A percentile compares a stretch with the other conserved stretches of the same genome.
Conservation (phyloP, 1,140 invertebrate genomes). For the Drosophila varians region DNA sequence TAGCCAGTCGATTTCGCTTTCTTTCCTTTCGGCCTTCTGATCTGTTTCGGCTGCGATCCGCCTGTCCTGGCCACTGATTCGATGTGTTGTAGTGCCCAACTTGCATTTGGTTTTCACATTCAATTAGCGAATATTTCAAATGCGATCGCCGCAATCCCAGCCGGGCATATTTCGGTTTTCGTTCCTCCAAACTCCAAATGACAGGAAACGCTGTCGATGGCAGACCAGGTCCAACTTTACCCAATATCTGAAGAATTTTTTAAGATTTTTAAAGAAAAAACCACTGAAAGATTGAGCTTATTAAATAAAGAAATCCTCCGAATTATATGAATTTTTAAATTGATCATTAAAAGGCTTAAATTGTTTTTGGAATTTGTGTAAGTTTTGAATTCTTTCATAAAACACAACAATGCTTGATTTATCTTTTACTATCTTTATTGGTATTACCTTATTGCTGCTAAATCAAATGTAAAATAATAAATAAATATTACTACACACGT, state of each 20-base stretch:
- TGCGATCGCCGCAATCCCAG: constrained; percentile 48
- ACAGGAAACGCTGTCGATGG: constrained; percentile 61
- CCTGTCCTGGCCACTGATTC: constrained; percentile 12
- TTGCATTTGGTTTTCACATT: constrained; percentile 77
- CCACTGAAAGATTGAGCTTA: too few relatives aligned
- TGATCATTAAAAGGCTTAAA: neutral
- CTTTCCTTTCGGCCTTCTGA: constrained; percentile 39
- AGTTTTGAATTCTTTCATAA: neutral
- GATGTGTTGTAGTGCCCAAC: constrained; percentile 25
- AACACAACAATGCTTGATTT: neutral
- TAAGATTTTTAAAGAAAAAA: neutral
- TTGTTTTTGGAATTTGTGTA: neutral
- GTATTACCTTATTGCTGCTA: constrained; percentile 75
- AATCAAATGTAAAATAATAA: constrained; percentile 72
- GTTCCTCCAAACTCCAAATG: constrained; percentile 15
- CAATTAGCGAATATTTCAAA: constrained; percentile 80
- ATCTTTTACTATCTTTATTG: constrained; percentile 63
- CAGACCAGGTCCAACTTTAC: constrained; percentile 2
- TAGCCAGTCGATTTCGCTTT: constrained; percentile 55
- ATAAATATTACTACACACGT: constrained; percentile 71
- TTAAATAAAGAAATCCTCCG: neutral
- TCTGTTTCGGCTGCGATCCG: constrained; percentile 28
- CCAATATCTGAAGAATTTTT: neutral
- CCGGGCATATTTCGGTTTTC: constrained; percentile 48
- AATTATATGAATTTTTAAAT: neutral